Evolutionary conservation across 2,888 invertebrate genomes (phyloP).

Genomic region (Trichopoda pennipes): DNA sequence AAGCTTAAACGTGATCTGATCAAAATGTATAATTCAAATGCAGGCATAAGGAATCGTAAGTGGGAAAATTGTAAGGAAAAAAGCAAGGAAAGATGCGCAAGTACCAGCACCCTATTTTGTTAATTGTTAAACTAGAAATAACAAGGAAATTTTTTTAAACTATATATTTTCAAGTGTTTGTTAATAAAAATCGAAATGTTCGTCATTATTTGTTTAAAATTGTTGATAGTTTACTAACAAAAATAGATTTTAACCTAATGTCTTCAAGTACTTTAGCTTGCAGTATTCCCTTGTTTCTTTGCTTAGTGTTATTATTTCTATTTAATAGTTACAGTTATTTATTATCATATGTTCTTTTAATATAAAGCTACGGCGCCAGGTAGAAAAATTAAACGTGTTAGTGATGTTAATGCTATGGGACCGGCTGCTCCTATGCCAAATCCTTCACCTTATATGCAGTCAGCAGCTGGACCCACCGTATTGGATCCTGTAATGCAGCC

Average conservation of each 20-base stretch:
- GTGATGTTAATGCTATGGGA: conserved; percentile 86
- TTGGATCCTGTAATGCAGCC: conserved; percentile 74
- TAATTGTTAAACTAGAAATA: conserved; percentile 10
- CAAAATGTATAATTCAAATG: conserved; percentile 76
- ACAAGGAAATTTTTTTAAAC: neutral
- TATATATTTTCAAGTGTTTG: neutral
- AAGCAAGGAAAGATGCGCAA: conserved; percentile 75
- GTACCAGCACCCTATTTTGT: conserved; percentile 68
- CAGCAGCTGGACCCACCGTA: conserved; percentile 71
- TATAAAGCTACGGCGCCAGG: conserved; percentile 77
- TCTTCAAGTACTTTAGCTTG: conserved; percentile 72
- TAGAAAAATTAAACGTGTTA: conserved; percentile 83
- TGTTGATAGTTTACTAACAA: conserved; percentile 20
- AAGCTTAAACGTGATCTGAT: neutral
- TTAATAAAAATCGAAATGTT: neutral
- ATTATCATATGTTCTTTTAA: conserved; percentile 50
- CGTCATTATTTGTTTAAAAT: neutral
- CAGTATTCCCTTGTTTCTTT: conserved; percentile 71
- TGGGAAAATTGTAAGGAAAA: conserved; percentile 78
- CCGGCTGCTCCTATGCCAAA: conserved; percentile 80
- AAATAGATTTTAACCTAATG: conserved; percentile 33
- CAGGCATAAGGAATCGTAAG: conserved; percentile 80
- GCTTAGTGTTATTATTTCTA: conserved; percentile 17
- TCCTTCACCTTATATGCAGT: conserved; percentile 74
- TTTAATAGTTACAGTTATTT: neutral